Evolutionary conservation across 1,140 invertebrate genomes (phyloP), one percentile per base, ranked within the genome.

Genomic region (Nephila pilipes): DNA sequence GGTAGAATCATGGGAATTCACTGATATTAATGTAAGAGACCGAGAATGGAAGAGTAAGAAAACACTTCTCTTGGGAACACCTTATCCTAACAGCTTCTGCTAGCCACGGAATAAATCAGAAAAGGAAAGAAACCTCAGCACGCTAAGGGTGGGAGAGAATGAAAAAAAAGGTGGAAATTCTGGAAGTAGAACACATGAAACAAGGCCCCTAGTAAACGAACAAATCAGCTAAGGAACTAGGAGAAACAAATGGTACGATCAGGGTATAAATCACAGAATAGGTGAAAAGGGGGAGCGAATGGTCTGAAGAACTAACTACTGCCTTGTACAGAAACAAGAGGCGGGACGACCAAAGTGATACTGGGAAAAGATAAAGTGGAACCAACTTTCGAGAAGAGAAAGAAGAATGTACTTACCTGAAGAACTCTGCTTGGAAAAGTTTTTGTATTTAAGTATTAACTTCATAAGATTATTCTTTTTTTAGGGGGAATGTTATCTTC

Each of bases 171-270:
- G 29, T 36, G 16, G 29, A 57, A 60, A 36, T 58, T 85, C 83
- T 60, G 57, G 54, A 60, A 75, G 32, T 75, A 75, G 83, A 57
- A 85, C 83, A 85, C 83, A 85, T 58, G 57, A 60, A 60, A 85
- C 83, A 85, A 85, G 83, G 57, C 29, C 22, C 46, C 69, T 32
- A 75, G 83, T 58, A 85, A 85, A 60, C 83, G 83, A 85, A 85
- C 83, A 85, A 85, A 85, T 85, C 83, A 85, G 57, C 54, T 85
- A 85, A 85, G 57, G 57, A 85, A 85, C 83, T 60, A 38, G 18
- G 16, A 20, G 32, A 85, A 85, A 85, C 83, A 85, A 85, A 85
- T 85, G 83, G 83, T 32, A 32, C 25, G 83, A 85, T 58, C 29
- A 25, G 83, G 57, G 57, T 32, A 85, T 85, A 85, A 85, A 85